A percentile compares a stretch with the other conserved stretches of the same genome.
These are phyloP conservation scores for Hirtodrosophila trivittata DNA, from an alignment of 2,888 invertebrate genomes.

Conservation along the genomic window DNA sequence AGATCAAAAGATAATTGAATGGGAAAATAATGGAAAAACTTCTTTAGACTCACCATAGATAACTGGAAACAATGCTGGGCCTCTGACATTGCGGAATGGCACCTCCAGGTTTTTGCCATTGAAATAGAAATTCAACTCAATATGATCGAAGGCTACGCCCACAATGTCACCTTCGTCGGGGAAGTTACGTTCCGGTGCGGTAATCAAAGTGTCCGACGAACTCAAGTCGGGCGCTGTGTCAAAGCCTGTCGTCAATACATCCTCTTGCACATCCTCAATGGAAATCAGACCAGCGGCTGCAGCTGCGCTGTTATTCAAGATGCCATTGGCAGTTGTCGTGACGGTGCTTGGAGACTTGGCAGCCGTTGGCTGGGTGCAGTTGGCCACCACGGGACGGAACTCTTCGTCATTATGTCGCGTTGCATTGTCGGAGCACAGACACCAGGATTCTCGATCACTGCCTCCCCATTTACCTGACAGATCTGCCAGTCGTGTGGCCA, in stretches of 20 bases:
- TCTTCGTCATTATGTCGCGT: slow-evolving; percentile 93
- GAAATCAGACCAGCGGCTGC: slow-evolving; percentile 78
- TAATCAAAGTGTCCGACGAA: slow-evolving; percentile 32
- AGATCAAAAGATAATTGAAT: slow-evolving; percentile 39
- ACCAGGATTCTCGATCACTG: slow-evolving; percentile 95
- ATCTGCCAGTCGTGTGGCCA: slow-evolving; percentile 94
- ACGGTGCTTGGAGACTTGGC: slow-evolving; percentile 34
- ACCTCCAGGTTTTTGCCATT: slow-evolving; percentile 95
- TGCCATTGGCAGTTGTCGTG: slow-evolving; percentile 57
- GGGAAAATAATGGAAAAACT: neutral
- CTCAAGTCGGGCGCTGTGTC: slow-evolving; percentile 17
- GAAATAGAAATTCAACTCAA: slow-evolving; percentile 96
- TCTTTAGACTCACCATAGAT: slow-evolving; percentile 90
- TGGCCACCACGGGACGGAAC: slow-evolving; percentile 83
- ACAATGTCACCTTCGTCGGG: slow-evolving; percentile 94
- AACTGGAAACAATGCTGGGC: slow-evolving; percentile 93
- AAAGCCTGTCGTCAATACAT: slow-evolving; percentile 73
- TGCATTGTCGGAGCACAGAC: slow-evolving; percentile 94
- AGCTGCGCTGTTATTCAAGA: slow-evolving; percentile 66
- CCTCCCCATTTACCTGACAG: slow-evolving; percentile 95
- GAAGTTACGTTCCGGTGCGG: slow-evolving; percentile 81
- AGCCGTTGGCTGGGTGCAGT: slow-evolving; percentile 53
- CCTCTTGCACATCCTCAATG: slow-evolving; percentile 84
- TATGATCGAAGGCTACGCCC: slow-evolving; percentile 97
- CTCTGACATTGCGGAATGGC: slow-evolving; percentile 94